Base-by-base conservation (phyloP, 2,797 vertebrate species). In the Decapterus maruadsi region DNA sequence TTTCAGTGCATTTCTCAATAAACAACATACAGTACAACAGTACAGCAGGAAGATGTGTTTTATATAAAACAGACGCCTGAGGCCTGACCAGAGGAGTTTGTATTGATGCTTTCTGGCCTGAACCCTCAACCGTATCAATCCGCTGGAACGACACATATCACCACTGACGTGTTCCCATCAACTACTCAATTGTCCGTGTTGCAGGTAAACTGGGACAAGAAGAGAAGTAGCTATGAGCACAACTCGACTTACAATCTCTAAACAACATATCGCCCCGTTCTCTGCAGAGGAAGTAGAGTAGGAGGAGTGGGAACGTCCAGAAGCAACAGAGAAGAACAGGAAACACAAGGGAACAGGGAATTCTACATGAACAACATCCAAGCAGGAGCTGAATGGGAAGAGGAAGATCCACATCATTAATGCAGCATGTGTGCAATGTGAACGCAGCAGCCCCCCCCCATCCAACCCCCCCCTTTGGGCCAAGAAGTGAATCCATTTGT, bases 401-500 rank as follows among this genome's bases (percentile, higher is more conserved):
- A 58, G 7, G 46, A 34, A 57, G 67, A 74, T 68, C 40, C 6
- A 17, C 67, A 77, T 77, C 46, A 77, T 72, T 62, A 86, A 55
- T 57, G 74, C 42, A 40, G 53, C 36, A 40, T 64, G 68, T 79
- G 56, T 48, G 36, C 59, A 80, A 68, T 55, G 34, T 74, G 50
- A 81, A 70, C 31, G 29, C 0, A 16, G 22, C 65, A 26, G 26
- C 26, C 3, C n/a, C n/a, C n/a, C 62, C 40, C 20, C 20, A 40
- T 64, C 40, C 50, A 26, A 53, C 46, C 56, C 12, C 4, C 3
- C 26, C n/a, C n/a, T n/a, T n/a, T n/a, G 26, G 26, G 26, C 26
- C 26, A 26, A 26, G 75, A 81, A 89, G 75, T 78, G 31, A 86
- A 83, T 84, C 51, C 22, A 62, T 87, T 81, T 72, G 74, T 80